Evolutionary conservation across 1,140 invertebrate species (phyloP), one percentile per base, ranked within the genome.

Genomic region (Galendromus occidentalis): DNA sequence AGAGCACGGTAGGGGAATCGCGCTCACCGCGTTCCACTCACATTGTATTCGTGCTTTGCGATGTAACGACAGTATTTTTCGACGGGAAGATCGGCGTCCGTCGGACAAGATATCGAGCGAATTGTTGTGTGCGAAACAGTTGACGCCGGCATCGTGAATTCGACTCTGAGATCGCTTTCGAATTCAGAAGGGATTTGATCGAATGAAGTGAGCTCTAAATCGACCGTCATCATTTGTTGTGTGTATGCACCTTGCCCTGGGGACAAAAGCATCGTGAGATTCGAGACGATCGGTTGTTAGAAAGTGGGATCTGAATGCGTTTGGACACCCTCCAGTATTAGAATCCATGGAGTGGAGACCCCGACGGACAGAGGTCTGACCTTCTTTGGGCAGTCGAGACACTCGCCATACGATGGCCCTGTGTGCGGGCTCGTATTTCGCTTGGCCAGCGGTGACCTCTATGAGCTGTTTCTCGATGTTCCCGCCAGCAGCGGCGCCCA

Each of bases 341-440:
- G 9, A 65, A 67, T 64, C 17, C 25, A 28, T 65, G 68, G 29
- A 66, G 44, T 4, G 63, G 29, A 44, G 9, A 55, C 20, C 18
- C 12, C 2, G 22, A 64, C 65, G n/a, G n/a, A n/a, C n/a, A n/a
- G n/a, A n/a, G n/a, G n/a, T n/a, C n/a, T 97, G 91, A 59, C 92
- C 91, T 78, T 95, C 90, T 76, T 96, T 96, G 42, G 94, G 93
- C 69, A 98, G 80, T 67, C 91, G 80, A 12, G 90, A 84, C 81
- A 98, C 96, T 70, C 96, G 82, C 96, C 96, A 99, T 2, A 98
- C 94, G 67, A 99, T 91, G 65, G 93, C 84, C 59, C 87, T 82
- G 77, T 96, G 93, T 70, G 98, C 89, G 79, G 98, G 92, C 76
- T 99, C 96, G 75, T 99, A 99, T 78, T 99, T 98, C 14, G 96